These are phyloP conservation scores for Smittia aterrima DNA, from an alignment of 2,888 invertebrate species.

Conservation along the genomic window DNA sequence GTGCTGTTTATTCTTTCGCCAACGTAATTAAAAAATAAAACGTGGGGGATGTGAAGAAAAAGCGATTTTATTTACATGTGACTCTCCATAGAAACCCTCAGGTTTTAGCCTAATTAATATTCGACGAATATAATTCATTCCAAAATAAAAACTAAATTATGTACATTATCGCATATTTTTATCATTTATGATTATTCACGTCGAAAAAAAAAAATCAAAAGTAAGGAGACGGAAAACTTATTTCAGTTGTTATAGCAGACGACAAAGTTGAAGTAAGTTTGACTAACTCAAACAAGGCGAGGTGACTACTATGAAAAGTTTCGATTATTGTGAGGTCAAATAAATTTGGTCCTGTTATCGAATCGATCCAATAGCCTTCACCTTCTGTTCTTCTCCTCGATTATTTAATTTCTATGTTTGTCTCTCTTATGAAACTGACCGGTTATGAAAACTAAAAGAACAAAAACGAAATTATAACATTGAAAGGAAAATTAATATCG, in stretches of 20 bases:
- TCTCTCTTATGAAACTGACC: constrained; percentile 3
- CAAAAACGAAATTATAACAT: not conserved
- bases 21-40: constrained; percentile 22
- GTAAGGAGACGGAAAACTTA: not conserved
- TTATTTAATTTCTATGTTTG: not conserved
- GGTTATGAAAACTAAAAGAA: not conserved
- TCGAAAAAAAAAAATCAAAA: constrained; percentile 6
- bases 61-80: constrained; percentile 17
- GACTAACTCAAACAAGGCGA: too few relatives aligned
- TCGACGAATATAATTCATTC: constrained; percentile 8
- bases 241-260: not conserved
- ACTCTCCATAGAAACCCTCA: constrained; percentile 30
- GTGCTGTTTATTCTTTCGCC: not conserved
- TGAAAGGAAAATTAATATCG: constrained; percentile 14
- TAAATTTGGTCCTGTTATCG: too few relatives aligned
- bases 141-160: constrained; percentile 5
- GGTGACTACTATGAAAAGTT: too few relatives aligned
- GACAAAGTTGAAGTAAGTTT: too few relatives aligned
- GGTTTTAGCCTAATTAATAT: constrained; percentile 21
- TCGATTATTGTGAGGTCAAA: too few relatives aligned
- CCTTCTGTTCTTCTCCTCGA: not conserved
- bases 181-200: constrained; percentile 20
- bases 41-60: constrained; percentile 2
- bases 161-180: constrained; percentile 17
- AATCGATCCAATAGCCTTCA: not conserved